A percentile compares a stretch with the other conserved stretches of the same genome.
phyloP scores from a whole-genome alignment of 1,140 invertebrate genomes.

The Babylonia areolata region DNA sequence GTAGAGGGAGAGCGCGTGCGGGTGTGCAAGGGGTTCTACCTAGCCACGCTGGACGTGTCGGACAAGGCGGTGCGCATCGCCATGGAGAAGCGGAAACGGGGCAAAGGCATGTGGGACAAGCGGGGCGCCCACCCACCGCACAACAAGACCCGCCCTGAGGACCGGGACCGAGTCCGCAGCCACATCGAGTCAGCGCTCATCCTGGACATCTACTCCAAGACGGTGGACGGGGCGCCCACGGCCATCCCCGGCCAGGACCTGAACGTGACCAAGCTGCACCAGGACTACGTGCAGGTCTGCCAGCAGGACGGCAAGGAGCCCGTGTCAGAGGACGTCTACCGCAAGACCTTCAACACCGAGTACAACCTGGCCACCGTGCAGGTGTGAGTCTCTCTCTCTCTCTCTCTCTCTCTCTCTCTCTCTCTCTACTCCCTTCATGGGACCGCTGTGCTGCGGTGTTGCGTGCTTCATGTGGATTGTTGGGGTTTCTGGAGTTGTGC shows the following conservation, averaged over 20 bases:
- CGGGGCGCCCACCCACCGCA: not conserved
- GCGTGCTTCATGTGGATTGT: too few species aligned
- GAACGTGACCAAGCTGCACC: not conserved
- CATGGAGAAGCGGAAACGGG: constrained; percentile 32
- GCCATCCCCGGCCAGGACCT: not conserved
- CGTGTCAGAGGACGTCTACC: constrained; percentile 8
- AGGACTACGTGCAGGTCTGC: not conserved
- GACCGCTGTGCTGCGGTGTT: too few species aligned
- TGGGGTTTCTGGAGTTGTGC: too few species aligned
- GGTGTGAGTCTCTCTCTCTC: not conserved
- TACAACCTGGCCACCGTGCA: constrained; percentile 7
- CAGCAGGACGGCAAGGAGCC: not conserved
- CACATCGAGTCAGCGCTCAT: constrained; percentile 16
- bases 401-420: too few species aligned
- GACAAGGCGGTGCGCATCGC: constrained; percentile 36
- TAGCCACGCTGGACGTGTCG: constrained; percentile 31
- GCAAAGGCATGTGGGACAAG: constrained; percentile 16
- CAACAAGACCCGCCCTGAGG: constrained; percentile 1
- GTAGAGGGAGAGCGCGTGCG: constrained; percentile 16
- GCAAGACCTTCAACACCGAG: constrained; percentile 21
- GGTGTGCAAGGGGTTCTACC: constrained; percentile 35
- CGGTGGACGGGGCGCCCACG: not conserved
- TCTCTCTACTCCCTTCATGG: too few species aligned
- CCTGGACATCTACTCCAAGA: constrained; percentile 23
- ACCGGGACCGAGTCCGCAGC: constrained; percentile 4